Evolutionary conservation across 2,113 vertebrate genomes (phyloP).

Genomic region (Chloebia gouldiae): DNA sequence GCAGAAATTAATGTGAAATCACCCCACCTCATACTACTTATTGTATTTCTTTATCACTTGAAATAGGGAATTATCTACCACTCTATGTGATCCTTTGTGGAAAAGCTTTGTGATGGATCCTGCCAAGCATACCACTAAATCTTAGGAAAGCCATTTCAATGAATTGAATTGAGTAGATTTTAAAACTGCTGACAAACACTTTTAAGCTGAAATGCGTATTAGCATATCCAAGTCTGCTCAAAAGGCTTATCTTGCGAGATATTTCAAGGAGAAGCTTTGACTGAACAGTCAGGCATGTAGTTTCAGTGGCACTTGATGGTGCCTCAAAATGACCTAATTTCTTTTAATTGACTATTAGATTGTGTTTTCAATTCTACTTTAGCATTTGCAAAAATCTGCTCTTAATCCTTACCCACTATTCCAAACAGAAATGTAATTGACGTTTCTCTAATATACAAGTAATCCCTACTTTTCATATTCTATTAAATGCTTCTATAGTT

Average conservation of each 20-base stretch:
- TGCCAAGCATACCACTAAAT: constrained; percentile 7
- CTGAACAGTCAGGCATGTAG: background rate
- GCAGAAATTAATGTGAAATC: background rate
- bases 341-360: constrained; percentile 45
- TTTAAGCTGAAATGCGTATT: constrained; percentile 42
- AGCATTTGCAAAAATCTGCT: constrained; percentile 7
- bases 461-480: constrained; percentile 41
- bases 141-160: constrained; percentile 34
- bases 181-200: constrained; percentile 62
- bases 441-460: constrained; percentile 2
- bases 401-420: constrained; percentile 47
- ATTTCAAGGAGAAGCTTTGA: constrained; percentile 24
- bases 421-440: constrained; percentile 11
- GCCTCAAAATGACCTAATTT: constrained; percentile 42
- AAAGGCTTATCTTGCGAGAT: constrained; percentile 36
- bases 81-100: background rate
- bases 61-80: constrained; percentile 1
- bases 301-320: background rate
- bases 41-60: constrained; percentile 9
- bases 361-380: background rate
- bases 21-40: background rate
- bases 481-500: constrained; percentile 37
- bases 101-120: constrained; percentile 34
- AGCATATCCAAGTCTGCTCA: constrained; percentile 34
- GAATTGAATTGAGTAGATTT: constrained; percentile 37